phyloP scores from a whole-genome alignment of 2,888 invertebrate species.

The Pandemis corylana region DNA sequence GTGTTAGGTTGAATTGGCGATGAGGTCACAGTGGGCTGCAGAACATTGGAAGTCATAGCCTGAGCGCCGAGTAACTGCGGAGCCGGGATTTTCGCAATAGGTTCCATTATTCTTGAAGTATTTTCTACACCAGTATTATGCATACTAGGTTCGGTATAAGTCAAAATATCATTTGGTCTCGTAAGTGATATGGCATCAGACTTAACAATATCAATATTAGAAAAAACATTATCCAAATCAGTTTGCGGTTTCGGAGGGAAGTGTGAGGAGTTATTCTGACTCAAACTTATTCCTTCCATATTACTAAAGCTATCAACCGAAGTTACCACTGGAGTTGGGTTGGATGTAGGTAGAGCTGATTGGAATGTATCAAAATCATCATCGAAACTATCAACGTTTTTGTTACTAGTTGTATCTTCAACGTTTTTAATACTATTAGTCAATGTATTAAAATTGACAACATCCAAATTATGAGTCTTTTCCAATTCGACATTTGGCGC shows the following conservation, averaged over 20 bases:
- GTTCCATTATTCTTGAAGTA: slow-evolving; percentile 48
- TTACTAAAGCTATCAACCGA: slow-evolving; percentile 42
- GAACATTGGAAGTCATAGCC: slow-evolving; percentile 51
- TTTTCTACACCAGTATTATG: slow-evolving; percentile 44
- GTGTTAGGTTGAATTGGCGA: slow-evolving; percentile 62
- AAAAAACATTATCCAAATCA: slow-evolving; percentile 54
- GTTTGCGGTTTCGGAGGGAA: slow-evolving; percentile 44
- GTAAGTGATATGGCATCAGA: slow-evolving; percentile 63
- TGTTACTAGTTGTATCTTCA: slow-evolving; percentile 22
- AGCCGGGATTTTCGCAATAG: slow-evolving; percentile 48
- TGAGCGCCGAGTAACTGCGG: slow-evolving; percentile 43
- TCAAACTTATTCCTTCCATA: slow-evolving; percentile 46
- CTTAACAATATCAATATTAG: slow-evolving; percentile 55
- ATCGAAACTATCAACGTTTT: slow-evolving; percentile 53
- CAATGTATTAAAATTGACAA: slow-evolving; percentile 27
- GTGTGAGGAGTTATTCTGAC: slow-evolving; percentile 47
- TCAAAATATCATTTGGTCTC: slow-evolving; percentile 55
- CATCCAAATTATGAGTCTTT: slow-evolving; percentile 11
- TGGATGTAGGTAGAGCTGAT: slow-evolving; percentile 65
- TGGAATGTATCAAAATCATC: slow-evolving; percentile 81
- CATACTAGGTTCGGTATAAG: slow-evolving; percentile 45
- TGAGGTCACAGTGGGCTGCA: slow-evolving; percentile 60
- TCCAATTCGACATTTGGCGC: slow-evolving; percentile 8
- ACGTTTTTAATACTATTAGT: slow-evolving; percentile 22
- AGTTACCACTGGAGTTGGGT: slow-evolving; percentile 39